These are phyloP conservation scores for silkworm (Bombyx mori) DNA, from an alignment of 1,140 invertebrate species.

Conservation along the genomic window ASM3026992v2 NC_085131.1:6255001-6255500, in stretches of 20 bases:
- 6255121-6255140: too few species aligned
- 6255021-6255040: constrained; percentile 8
- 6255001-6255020: constrained; percentile 25
- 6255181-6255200: too few species aligned
- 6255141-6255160: too few species aligned
- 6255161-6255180: too few species aligned
- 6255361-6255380: constrained; percentile 18
- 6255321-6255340: constrained; percentile 12
- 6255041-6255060: background rate
- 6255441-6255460: constrained; percentile 32
- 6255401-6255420: constrained; percentile 16
- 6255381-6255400: constrained; percentile 22
- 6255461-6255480: constrained; percentile 31
- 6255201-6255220: too few species aligned
- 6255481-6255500: constrained; percentile 50
- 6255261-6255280: background rate
- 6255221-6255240: too few species aligned
- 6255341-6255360: constrained; percentile 20
- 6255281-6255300: constrained; percentile 1
- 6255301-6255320: constrained; percentile 4
- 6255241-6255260: too few species aligned
- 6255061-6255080: too few species aligned
- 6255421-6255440: constrained; percentile 21
- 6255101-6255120: too few species aligned
- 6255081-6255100: too few species aligned